Evolutionary conservation across 2,113 vertebrate species (phyloP).

Genomic region (Dicaeum eximium): DNA sequence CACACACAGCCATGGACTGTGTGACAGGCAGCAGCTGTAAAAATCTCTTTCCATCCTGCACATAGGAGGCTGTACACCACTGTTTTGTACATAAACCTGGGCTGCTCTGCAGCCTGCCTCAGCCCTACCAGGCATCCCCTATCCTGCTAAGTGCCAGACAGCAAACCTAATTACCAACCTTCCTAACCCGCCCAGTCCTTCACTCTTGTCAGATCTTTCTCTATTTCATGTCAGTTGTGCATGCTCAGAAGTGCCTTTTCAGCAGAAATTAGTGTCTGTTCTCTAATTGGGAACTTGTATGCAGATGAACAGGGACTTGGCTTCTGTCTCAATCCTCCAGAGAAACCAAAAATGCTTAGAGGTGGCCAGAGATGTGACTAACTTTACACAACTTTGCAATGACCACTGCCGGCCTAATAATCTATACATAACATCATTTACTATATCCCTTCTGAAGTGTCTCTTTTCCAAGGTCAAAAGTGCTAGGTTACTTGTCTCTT

Average conservation of each 20-base stretch:
- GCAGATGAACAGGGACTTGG: not conserved
- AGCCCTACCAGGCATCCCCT: not conserved
- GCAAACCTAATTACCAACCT: not conserved
- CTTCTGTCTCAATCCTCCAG: not conserved
- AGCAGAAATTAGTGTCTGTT: not conserved
- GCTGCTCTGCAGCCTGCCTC: not conserved
- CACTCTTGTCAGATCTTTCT: not conserved
- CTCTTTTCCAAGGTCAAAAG: not conserved
- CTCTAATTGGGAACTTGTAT: not conserved
- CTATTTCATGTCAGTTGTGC: not conserved
- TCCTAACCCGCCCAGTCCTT: not conserved
- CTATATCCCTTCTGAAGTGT: not conserved
- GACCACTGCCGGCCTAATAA: not conserved
- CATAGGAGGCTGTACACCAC: not conserved
- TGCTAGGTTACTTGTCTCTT: not conserved
- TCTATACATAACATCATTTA: not conserved
- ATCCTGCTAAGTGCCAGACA: not conserved
- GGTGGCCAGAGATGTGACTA: not conserved
- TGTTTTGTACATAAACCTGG: not conserved
- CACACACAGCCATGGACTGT: not conserved
- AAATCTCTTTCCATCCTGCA: not conserved
- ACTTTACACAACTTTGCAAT: not conserved
- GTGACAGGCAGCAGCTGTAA: not conserved
- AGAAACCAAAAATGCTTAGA: not conserved
- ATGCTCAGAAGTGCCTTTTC: not conserved